A percentile compares a stretch with the other conserved stretches of the same genome.
These are phyloP conservation scores for Deroptyus accipitrinus DNA, from an alignment of 2,113 vertebrate species.

Conservation along the genomic window DNA sequence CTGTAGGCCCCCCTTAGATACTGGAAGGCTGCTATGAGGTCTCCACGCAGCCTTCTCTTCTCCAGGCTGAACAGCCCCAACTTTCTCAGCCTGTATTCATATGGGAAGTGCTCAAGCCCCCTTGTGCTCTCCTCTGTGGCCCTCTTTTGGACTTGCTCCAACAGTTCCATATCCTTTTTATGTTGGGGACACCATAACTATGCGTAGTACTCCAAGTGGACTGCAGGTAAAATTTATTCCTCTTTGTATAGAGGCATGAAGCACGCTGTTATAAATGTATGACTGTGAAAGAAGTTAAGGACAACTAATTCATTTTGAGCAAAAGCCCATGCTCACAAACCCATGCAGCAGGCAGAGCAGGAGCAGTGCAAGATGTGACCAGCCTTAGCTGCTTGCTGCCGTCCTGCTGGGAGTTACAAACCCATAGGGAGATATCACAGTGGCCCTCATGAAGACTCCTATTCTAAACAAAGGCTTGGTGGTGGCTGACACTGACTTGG, in stretches of 20 bases:
- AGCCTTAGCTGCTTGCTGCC: neutral
- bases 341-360: rapidly evolving
- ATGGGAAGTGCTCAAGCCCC: neutral
- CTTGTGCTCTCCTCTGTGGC: neutral
- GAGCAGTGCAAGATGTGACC: rapidly evolving
- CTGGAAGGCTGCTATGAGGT: neutral
- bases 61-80: neutral
- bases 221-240: neutral
- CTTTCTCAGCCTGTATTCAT: neutral
- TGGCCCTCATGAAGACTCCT: rapidly evolving
- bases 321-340: neutral
- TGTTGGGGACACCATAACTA: neutral
- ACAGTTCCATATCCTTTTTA: neutral
- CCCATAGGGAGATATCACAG: neutral
- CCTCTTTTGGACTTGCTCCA: neutral
- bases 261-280: rapidly evolving
- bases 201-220: neutral
- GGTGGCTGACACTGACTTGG: neutral
- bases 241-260: neutral
- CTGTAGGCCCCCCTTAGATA: neutral
- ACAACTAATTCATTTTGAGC: rapidly evolving
- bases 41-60: neutral
- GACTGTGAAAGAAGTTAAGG: neutral
- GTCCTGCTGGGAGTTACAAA: neutral
- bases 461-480: neutral